A percentile compares a stretch with the other conserved stretches of the same genome.
These are phyloP conservation scores for Andrena bucephala DNA, from an alignment of 2,888 invertebrate genomes.

Conservation along the genomic window DNA sequence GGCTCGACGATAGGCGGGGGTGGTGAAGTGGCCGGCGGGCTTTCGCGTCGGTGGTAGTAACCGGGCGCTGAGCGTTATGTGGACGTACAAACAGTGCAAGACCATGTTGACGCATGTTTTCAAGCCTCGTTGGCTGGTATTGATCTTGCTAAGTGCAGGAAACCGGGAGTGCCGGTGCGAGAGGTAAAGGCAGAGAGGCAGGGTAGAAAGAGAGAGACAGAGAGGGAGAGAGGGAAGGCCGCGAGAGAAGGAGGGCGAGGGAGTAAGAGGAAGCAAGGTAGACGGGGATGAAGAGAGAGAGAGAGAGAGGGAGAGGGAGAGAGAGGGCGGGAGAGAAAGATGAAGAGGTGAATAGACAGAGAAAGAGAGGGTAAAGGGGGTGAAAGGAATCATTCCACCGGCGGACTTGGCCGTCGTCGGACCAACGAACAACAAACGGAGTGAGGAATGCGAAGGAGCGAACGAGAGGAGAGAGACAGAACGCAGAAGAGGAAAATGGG, in stretches of 20 bases:
- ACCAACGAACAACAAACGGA: conserved; percentile 62
- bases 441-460: conserved; percentile 40
- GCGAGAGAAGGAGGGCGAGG: conserved; percentile 43
- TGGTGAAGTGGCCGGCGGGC: conserved; percentile 73
- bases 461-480: conserved; percentile 19
- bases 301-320: conserved; percentile 15
- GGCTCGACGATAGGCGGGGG: conserved; percentile 62
- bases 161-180: conserved; percentile 80
- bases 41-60: conserved; percentile 69
- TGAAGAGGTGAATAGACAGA: conserved; percentile 71
- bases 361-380: conserved; percentile 59
- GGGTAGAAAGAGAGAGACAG: conserved; percentile 60
- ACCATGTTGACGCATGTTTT: conserved; percentile 88
- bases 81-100: conserved; percentile 86
- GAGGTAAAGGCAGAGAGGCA: conserved; percentile 74
- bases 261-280: conserved; percentile 32
- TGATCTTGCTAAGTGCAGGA: conserved; percentile 86
- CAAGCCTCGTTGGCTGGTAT: conserved; percentile 88
- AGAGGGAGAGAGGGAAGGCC: conserved; percentile 11
- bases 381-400: conserved; percentile 42
- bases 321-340: conserved; percentile 41
- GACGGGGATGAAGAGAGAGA: conserved; percentile 34
- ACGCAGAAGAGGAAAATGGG: conserved; percentile 24
- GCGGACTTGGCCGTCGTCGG: conserved; percentile 46
- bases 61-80: conserved; percentile 83